A percentile compares a stretch with the other conserved stretches of the same genome.
Evolutionary conservation across 2,113 vertebrate species (phyloP).

Genomic region (Jacana jacana): DNA sequence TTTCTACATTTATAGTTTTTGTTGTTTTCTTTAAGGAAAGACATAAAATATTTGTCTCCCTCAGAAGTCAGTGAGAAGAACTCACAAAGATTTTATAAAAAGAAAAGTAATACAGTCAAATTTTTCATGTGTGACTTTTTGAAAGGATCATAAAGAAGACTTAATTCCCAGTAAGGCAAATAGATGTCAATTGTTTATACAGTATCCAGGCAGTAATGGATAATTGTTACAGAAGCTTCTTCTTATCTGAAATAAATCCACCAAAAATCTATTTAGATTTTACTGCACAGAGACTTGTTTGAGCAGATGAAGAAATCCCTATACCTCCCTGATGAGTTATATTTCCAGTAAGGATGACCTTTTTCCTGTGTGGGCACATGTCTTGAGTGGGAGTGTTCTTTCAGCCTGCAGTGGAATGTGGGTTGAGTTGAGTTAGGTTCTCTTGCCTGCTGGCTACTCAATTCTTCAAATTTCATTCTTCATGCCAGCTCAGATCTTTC

Average conservation of each 20-base stretch:
- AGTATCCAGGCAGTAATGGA: background rate
- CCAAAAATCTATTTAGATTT: background rate
- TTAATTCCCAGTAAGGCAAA: background rate
- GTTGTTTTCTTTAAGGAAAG: background rate
- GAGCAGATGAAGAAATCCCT: background rate
- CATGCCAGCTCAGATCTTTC: background rate
- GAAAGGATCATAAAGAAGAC: background rate
- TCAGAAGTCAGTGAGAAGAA: background rate
- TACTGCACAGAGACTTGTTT: background rate
- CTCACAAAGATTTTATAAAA: background rate
- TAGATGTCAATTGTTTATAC: background rate
- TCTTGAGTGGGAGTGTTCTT: background rate
- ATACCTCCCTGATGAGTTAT: background rate
- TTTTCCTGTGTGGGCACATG: background rate
- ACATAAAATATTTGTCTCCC: background rate
- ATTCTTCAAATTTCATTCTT: background rate
- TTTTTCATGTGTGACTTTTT: background rate
- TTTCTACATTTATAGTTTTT: background rate
- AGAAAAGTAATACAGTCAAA: background rate
- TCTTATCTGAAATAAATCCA: background rate
- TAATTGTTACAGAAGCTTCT: background rate
- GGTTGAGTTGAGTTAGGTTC: background rate
- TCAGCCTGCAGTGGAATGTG: background rate
- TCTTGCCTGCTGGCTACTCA: background rate
- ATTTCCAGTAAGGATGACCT: background rate